Conservation (phyloP, 1,140 invertebrate genomes). For the Ooceraea biroi region DNA sequence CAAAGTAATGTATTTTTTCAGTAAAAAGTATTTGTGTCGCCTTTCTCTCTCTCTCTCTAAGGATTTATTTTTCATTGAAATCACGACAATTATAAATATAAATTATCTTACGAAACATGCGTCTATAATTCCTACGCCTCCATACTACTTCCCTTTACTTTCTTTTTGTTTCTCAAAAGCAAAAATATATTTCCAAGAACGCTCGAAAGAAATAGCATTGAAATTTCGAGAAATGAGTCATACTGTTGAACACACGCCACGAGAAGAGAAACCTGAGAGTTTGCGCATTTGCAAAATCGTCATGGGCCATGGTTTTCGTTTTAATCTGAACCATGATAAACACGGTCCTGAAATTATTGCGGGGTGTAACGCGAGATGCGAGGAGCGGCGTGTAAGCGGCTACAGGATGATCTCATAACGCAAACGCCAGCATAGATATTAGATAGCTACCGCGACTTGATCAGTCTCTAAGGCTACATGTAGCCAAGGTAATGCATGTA, state of each 20-base stretch:
- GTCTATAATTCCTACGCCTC: too few relatives aligned
- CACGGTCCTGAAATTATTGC: slow-evolving; percentile 46
- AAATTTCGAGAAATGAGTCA: neutral
- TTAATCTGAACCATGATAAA: slow-evolving; percentile 6
- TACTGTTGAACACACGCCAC: neutral
- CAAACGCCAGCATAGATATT: slow-evolving; percentile 70
- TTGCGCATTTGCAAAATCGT: neutral
- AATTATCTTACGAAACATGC: too few relatives aligned
- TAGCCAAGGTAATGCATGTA: slow-evolving; percentile 45
- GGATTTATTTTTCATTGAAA: too few relatives aligned
- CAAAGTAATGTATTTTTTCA: neutral
- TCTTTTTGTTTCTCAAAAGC: neutral
- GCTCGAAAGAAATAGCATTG: neutral
- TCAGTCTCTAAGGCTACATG: slow-evolving; percentile 55
- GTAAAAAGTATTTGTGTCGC: too few relatives aligned
- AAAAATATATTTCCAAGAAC: neutral
- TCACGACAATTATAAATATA: too few relatives aligned
- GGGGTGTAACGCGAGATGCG: slow-evolving; percentile 58
- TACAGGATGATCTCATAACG: slow-evolving; percentile 72
- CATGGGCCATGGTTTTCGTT: slow-evolving; percentile 4
- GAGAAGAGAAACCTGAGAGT: neutral
- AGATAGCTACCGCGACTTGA: slow-evolving; percentile 69
- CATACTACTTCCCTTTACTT: neutral
- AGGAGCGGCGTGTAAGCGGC: neutral
- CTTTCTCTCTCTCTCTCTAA: too few relatives aligned